Evolutionary conservation across 2,797 vertebrate genomes (phyloP).

Genomic region (Rhabdophis nuchalis): DNA sequence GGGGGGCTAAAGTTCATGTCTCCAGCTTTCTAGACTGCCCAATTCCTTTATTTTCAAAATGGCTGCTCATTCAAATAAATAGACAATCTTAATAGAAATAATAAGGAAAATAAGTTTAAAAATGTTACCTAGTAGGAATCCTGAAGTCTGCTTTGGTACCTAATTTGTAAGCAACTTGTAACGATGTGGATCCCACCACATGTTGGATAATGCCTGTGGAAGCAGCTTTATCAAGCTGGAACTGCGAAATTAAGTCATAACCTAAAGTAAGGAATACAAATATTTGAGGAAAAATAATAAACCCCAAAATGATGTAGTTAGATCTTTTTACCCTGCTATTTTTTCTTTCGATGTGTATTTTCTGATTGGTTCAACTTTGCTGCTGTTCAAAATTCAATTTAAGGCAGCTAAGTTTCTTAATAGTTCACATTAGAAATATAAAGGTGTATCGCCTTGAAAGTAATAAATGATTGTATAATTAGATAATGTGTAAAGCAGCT

Average conservation of each 20-base stretch:
- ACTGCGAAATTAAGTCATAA: constrained; percentile 89
- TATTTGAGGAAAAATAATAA: background rate
- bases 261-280: constrained; percentile 62
- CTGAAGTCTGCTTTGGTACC: constrained; percentile 82
- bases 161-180: constrained; percentile 80
- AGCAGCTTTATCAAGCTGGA: constrained; percentile 84
- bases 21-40: background rate
- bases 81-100: background rate
- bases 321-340: background rate
- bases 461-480: background rate
- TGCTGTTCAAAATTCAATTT: background rate
- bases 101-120: background rate
- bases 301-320: background rate
- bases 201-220: constrained; percentile 77
- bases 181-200: constrained; percentile 76
- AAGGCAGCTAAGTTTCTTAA: background rate
- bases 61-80: background rate
- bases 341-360: background rate
- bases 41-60: background rate
- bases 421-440: background rate
- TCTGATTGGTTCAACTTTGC: background rate
- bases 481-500: background rate
- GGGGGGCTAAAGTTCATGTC: background rate
- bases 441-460: background rate
- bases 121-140: constrained; percentile 82